A percentile compares a stretch with the other conserved stretches of the same genome.
phyloP scores from a whole-genome alignment of 2,888 invertebrate species.

The Clunio marinus region DNA sequence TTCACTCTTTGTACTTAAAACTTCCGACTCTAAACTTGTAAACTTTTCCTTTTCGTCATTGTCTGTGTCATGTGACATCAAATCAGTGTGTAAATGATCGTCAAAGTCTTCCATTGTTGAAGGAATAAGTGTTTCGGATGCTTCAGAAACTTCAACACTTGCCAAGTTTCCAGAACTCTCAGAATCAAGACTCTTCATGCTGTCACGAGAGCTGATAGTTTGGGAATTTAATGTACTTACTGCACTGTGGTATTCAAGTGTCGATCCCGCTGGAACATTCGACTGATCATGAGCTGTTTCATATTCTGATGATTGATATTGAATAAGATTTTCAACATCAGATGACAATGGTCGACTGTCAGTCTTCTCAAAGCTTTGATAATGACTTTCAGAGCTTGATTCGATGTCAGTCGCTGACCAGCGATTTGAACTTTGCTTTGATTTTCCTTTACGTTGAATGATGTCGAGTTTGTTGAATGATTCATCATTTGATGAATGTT shows the following conservation, averaged over 20 bases:
- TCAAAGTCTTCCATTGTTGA: conserved; percentile 75
- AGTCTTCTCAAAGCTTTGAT: conserved; percentile 80
- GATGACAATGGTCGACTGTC: conserved; percentile 79
- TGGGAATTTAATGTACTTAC: conserved; percentile 63
- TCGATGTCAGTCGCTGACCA: conserved; percentile 76
- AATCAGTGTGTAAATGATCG: conserved; percentile 59
- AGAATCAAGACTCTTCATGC: conserved; percentile 85
- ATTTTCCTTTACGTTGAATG: conserved; percentile 48
- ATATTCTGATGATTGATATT: conserved; percentile 78
- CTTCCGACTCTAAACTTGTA: conserved; percentile 53
- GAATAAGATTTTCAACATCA: conserved; percentile 75
- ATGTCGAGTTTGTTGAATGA: conserved; percentile 43
- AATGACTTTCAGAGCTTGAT: conserved; percentile 84
- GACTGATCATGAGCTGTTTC: conserved; percentile 79
- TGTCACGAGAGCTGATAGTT: conserved; percentile 73
- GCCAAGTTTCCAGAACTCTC: conserved; percentile 85
- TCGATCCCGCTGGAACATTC: conserved; percentile 70
- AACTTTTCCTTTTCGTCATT: conserved; percentile 41
- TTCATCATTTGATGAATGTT: conserved; percentile 41
- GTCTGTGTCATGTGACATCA: conserved; percentile 40
- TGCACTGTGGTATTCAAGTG: conserved; percentile 76
- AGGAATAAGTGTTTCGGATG: conserved; percentile 88
- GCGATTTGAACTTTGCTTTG: conserved; percentile 57
- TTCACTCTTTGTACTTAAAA: conserved; percentile 57
- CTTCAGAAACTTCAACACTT: conserved; percentile 85